phyloP scores from a whole-genome alignment of 2,888 invertebrate species.

The Ennomos quercinarius region DNA sequence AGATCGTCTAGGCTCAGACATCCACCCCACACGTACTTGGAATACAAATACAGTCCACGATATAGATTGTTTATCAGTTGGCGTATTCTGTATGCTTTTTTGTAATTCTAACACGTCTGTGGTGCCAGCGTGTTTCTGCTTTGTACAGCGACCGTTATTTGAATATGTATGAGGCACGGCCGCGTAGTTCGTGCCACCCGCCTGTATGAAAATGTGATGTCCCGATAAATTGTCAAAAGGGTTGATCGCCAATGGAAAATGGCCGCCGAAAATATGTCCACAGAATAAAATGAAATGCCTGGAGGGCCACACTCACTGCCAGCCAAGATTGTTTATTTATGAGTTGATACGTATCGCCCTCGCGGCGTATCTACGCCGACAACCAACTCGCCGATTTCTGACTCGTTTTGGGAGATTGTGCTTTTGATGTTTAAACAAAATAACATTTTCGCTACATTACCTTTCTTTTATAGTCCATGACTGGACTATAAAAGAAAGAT shows the following conservation, averaged over 20 bases:
- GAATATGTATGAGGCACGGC: constrained; percentile 81
- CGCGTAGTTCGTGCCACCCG: constrained; percentile 68
- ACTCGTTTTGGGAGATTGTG: constrained; percentile 35
- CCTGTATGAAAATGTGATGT: constrained; percentile 82
- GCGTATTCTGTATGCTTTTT: constrained; percentile 66
- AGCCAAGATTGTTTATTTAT: constrained; percentile 62
- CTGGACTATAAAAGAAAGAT: too few species aligned
- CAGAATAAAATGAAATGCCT: constrained; percentile 62
- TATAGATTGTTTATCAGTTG: constrained; percentile 68
- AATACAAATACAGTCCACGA: constrained; percentile 41
- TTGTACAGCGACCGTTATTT: constrained; percentile 75
- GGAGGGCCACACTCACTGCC: constrained; percentile 53
- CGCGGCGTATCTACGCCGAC: constrained; percentile 35
- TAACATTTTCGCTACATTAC: constrained; percentile 16
- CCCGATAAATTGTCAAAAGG: constrained; percentile 84
- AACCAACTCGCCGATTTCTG: constrained; percentile 33
- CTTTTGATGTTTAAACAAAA: constrained; percentile 39
- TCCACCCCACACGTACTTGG: constrained; percentile 11
- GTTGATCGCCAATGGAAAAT: constrained; percentile 78
- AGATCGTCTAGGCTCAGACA: constrained; percentile 16
- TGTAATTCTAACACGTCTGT: constrained; percentile 77
- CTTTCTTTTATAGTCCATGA: constrained; percentile 12
- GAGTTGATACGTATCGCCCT: constrained; percentile 43
- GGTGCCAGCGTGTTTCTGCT: constrained; percentile 74
- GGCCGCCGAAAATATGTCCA: constrained; percentile 68